These are phyloP conservation scores for Parambassis ranga DNA, from an alignment of 2,797 vertebrate species.

Conservation along the genomic window DNA sequence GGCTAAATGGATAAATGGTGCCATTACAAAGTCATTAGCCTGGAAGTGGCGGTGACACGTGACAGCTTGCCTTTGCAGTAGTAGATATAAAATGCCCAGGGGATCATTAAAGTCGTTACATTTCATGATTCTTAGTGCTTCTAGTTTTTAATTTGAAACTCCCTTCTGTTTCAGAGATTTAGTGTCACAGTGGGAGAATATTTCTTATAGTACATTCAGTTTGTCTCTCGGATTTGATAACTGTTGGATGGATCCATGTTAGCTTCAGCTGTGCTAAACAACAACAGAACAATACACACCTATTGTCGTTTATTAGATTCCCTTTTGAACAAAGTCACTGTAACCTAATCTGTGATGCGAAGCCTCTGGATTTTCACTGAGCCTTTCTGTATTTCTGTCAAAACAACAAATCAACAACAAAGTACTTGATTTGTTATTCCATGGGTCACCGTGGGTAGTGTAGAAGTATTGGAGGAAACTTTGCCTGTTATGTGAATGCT, in stretches of 20 bases:
- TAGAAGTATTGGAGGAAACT: background rate
- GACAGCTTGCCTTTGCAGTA: constrained; percentile 52
- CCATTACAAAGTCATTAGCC: constrained; percentile 71
- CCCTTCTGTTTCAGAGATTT: constrained; percentile 1
- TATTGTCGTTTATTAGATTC: background rate
- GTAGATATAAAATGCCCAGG: constrained; percentile 48
- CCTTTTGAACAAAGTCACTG: background rate
- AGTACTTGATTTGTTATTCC: background rate
- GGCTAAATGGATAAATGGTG: constrained; percentile 74
- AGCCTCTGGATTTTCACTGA: constrained; percentile 2
- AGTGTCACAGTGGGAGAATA: background rate
- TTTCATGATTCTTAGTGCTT: constrained; percentile 46
- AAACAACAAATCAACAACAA: background rate
- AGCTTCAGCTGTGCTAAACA: background rate
- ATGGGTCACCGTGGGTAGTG: background rate
- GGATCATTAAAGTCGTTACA: constrained; percentile 41
- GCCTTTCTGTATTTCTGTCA: background rate
- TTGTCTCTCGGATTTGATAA: background rate
- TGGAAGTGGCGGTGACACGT: constrained; percentile 62
- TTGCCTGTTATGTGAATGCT: constrained; percentile 1
- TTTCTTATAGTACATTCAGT: background rate
- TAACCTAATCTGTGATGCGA: background rate
- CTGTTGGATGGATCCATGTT: background rate
- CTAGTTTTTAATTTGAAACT: constrained; percentile 47
- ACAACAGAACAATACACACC: background rate